Percentiles rank a stretch among this genome's conserved stretches.
Evolutionary conservation across 2,113 vertebrate genomes (phyloP).

Genomic region (Melanocharis versteri): DNA sequence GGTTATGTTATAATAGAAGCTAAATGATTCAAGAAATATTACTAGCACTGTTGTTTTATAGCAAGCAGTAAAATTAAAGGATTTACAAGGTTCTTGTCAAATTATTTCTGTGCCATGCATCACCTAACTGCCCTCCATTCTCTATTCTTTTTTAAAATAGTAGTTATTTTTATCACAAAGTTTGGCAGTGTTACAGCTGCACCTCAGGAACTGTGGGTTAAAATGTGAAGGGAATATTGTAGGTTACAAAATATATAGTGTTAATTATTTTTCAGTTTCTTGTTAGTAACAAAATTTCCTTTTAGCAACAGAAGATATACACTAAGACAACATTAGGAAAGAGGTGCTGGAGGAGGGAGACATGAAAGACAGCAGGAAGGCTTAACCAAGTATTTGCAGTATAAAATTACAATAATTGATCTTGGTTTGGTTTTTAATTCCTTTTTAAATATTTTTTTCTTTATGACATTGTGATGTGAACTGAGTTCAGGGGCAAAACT

Average conservation of each 20-base stretch:
- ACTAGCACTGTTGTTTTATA: not conserved
- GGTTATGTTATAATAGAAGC: not conserved
- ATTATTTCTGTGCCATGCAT: not conserved
- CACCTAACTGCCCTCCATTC: not conserved
- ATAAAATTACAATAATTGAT: not conserved
- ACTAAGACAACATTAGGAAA: accelerated
- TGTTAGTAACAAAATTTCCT: not conserved
- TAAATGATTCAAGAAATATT: not conserved
- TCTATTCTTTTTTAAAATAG: not conserved
- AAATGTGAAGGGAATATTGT: not conserved
- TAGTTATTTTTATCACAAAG: not conserved
- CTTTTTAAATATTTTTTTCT: not conserved
- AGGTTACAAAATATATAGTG: not conserved
- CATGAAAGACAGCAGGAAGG: not conserved
- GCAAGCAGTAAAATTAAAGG: not conserved
- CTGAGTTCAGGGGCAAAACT: not conserved
- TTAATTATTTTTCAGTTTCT: not conserved
- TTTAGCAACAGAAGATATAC: not conserved
- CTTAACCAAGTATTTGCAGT: not conserved
- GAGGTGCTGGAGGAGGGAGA: not conserved
- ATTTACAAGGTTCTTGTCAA: not conserved
- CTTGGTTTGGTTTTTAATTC: not conserved
- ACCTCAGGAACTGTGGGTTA: not conserved
- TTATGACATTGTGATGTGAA: not conserved
- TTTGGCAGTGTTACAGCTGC: not conserved